These are phyloP conservation scores for Mormyrus iriodes DNA, from an alignment of 2,113 vertebrate genomes.

Conservation along the genomic window DNA sequence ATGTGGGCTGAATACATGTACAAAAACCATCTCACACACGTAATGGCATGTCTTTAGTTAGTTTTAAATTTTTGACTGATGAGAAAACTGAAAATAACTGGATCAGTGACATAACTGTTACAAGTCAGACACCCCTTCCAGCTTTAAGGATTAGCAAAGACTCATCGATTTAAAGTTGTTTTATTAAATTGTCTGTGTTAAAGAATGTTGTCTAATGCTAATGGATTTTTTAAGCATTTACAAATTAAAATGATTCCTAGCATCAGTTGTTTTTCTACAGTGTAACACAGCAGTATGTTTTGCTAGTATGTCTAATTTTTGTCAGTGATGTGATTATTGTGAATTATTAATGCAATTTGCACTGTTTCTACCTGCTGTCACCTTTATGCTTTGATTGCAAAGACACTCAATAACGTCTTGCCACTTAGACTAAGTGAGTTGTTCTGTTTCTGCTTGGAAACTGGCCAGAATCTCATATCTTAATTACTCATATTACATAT, in stretches of 20 bases:
- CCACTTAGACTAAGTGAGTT: background rate
- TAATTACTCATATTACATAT: background rate
- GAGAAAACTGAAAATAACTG: background rate
- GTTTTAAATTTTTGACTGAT: background rate
- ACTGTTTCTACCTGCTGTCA: background rate
- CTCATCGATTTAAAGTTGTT: background rate
- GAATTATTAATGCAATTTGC: background rate
- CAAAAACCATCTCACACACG: background rate
- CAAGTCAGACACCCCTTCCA: background rate
- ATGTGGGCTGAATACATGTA: background rate
- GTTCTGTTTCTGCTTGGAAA: no score
- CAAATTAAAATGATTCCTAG: background rate
- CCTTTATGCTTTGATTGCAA: background rate
- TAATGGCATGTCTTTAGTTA: background rate
- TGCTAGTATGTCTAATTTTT: background rate
- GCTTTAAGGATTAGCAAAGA: background rate
- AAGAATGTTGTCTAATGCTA: background rate
- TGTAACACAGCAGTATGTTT: background rate
- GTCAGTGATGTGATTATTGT: background rate
- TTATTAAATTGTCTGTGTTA: background rate
- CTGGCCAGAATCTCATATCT: background rate
- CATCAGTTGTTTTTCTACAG: background rate
- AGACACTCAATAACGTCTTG: background rate
- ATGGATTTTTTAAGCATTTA: background rate
- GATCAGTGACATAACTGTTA: background rate